These are phyloP conservation scores for Reticulitermes lucifugus DNA, from an alignment of 2,888 invertebrate species.

Conservation along the genomic window DNA sequence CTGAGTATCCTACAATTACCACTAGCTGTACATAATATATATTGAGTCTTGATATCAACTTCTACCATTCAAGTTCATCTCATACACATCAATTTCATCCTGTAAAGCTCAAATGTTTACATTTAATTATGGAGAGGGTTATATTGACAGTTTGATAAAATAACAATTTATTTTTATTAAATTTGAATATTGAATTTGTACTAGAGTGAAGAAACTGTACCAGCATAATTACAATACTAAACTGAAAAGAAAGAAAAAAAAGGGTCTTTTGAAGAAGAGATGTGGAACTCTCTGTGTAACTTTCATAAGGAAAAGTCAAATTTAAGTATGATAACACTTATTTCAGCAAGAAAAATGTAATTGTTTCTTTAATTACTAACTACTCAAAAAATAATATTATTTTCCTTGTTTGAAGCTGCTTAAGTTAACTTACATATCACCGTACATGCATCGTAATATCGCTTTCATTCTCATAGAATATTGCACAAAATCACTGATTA, in stretches of 20 bases:
- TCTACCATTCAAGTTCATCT: background rate
- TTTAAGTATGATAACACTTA: background rate
- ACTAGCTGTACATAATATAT: no score
- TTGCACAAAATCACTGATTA: background rate
- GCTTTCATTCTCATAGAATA: background rate
- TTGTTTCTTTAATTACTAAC: background rate
- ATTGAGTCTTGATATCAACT: no score
- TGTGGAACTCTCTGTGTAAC: background rate
- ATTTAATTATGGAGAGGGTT: conserved; percentile 31
- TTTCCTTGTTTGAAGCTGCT: background rate
- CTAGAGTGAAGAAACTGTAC: conserved; percentile 16
- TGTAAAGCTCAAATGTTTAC: conserved; percentile 38
- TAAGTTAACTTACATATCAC: conserved; percentile 32
- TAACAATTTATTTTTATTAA: conserved; percentile 45
- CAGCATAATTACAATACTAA: conserved; percentile 1
- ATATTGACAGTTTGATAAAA: conserved; percentile 42
- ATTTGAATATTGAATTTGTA: conserved; percentile 35
- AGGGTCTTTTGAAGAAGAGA: conserved; percentile 1
- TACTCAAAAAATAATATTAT: background rate
- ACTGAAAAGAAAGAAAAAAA: background rate
- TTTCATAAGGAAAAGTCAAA: conserved; percentile 16
- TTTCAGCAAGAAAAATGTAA: background rate
- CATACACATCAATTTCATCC: conserved; percentile 5
- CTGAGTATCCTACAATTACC: no score
- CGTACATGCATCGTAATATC: background rate